phyloP scores from a whole-genome alignment of 2,797 vertebrate species.

The Neoniphon sammara region DNA sequence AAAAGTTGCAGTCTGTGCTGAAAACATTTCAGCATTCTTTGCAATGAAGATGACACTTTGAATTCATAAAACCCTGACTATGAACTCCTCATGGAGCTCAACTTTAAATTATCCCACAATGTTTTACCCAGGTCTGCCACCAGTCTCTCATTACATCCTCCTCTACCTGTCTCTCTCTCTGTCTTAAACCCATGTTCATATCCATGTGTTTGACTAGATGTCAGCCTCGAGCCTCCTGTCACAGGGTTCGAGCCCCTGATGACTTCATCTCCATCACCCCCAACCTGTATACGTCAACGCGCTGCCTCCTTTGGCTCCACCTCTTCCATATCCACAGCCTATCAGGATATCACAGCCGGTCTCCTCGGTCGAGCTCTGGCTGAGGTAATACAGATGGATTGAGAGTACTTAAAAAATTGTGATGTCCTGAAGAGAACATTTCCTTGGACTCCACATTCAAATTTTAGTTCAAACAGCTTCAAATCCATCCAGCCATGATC shows the following conservation, averaged over 20 bases:
- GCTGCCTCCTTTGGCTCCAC: constrained; percentile 81
- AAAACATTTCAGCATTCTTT: too few species aligned
- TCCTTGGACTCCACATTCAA: background rate
- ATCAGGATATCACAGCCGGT: constrained; percentile 88
- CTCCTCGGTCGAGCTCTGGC: constrained; percentile 86
- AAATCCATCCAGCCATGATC: too few species aligned
- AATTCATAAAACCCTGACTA: background rate
- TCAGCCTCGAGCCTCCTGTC: constrained; percentile 63
- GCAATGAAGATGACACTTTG: too few species aligned
- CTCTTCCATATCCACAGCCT: constrained; percentile 82
- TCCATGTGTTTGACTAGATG: constrained; percentile 67
- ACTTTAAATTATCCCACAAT: background rate
- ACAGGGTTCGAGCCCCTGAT: constrained; percentile 68
- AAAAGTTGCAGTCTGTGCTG: background rate
- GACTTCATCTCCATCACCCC: constrained; percentile 72
- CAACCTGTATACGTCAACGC: constrained; percentile 71
- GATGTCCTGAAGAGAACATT: constrained; percentile 5
- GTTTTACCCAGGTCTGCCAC: background rate
- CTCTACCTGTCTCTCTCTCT: background rate
- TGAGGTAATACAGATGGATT: constrained; percentile 80
- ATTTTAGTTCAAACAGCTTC: background rate
- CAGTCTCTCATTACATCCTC: too few species aligned
- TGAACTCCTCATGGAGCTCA: background rate
- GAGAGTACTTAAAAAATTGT: background rate
- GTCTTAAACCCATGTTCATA: background rate